Base-by-base conservation (phyloP, 2,113 vertebrate species). In the Notarius lentiginosus region DNA sequence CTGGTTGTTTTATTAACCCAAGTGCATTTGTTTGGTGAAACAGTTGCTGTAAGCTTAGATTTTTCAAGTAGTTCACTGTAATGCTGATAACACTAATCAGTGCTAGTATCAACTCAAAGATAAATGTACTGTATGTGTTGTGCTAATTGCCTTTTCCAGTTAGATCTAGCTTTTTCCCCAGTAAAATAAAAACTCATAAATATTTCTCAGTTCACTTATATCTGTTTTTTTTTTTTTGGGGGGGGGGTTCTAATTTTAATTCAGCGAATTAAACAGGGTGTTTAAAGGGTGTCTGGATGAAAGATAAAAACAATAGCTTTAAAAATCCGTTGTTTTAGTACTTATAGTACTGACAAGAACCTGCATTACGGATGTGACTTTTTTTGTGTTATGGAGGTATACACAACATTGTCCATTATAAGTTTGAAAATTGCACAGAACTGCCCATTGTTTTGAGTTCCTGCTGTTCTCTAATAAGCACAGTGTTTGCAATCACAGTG, bases 401-500 rank as follows among this genome's bases (percentile, higher is more conserved):
- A 14, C 73, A 53, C 49, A n/a, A 76, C 47, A 76, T n/a, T 53
- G 51, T 79, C 49, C 75, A 55, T 77, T 77, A 77, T 55, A 27
- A 79, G 75, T 55, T 79, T 18, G 75, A 27, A 17, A 77, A 79
- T 30, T 55, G 75, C 24, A 27, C 14, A 15, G 51, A 27, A 79
- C 27, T 27, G 75, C 75, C 24, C 14, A 5, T 27, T 61, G 58
- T n/a, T 63, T 63, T 60, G 79, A 12, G 2, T 63, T 8, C 79
- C 79, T 61, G 34, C 58, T 63, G 56, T 82, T 82, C 63, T 27
- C 41, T 68, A 68, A 83, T 83, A 53, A 68, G 81, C 63, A 53
- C 17, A n/a, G 60, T 30, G 20, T 24, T 82, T 49, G 60, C 20
- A 60, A n/a, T 51, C 60, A 66, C 61, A 24, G 30, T 27, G 47